phyloP scores from a whole-genome alignment of 1,140 invertebrate species.

The Homalodisca vitripennis region DNA sequence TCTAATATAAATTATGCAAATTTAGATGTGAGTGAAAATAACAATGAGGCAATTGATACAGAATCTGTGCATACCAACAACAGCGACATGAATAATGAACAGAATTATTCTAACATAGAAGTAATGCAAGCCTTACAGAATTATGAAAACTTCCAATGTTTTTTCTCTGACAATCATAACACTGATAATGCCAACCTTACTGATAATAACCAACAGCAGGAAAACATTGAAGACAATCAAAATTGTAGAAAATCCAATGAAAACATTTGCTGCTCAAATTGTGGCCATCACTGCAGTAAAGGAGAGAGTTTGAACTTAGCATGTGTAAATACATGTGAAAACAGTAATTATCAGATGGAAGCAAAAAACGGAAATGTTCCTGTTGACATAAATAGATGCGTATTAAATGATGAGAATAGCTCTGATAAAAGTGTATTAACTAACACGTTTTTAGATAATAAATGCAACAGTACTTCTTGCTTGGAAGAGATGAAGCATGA shows the following conservation, averaged over 20 bases:
- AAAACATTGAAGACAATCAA: background rate
- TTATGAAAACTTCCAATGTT: conserved; percentile 69
- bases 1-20: too few species aligned
- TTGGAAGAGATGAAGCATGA: conserved; percentile 3
- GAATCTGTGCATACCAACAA: too few species aligned
- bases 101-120: conserved; percentile 73
- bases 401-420: too few species aligned
- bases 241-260: background rate
- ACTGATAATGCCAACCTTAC: background rate
- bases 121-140: conserved; percentile 73
- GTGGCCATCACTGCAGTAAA: background rate
- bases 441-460: background rate
- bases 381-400: too few species aligned
- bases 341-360: background rate
- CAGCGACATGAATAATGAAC: too few species aligned
- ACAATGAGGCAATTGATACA: too few species aligned
- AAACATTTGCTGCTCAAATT: background rate
- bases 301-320: background rate
- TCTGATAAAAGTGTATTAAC: background rate
- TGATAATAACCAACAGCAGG: background rate
- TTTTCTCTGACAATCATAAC: background rate
- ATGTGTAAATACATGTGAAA: background rate
- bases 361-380: background rate
- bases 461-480: conserved; percentile 19
- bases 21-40: too few species aligned